Conservation (phyloP, 2,888 invertebrate genomes). For the Pocota personata region DNA sequence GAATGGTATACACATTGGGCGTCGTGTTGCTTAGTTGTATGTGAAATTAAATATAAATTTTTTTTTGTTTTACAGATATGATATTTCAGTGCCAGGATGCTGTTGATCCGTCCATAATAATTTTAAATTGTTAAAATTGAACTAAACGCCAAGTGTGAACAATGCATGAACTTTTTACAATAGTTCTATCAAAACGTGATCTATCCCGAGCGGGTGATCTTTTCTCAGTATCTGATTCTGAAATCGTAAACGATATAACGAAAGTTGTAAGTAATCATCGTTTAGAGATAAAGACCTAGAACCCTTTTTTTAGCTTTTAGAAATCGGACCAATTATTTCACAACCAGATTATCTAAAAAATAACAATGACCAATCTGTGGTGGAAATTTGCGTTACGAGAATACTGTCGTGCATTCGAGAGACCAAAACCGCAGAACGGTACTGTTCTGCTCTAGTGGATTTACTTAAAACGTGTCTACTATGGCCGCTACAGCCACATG, state of each 20-base stretch:
- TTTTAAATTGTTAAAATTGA: background rate
- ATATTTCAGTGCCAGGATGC: constrained; percentile 11
- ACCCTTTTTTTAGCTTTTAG: constrained; percentile 84
- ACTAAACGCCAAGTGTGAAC: constrained; percentile 77
- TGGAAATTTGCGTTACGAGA: constrained; percentile 96
- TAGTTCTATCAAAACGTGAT: constrained; percentile 94
- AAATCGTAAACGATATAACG: constrained; percentile 92
- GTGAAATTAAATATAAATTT: background rate
- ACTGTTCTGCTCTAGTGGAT: constrained; percentile 92
- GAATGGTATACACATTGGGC: background rate
- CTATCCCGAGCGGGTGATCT: constrained; percentile 95
- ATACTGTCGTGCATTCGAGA: constrained; percentile 96
- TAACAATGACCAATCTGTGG: constrained; percentile 96
- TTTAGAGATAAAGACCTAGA: background rate
- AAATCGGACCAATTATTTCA: constrained; percentile 92
- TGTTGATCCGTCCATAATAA: constrained; percentile 17
- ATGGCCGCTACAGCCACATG: constrained; percentile 91
- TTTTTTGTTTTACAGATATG: constrained; percentile 4
- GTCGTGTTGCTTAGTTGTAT: background rate
- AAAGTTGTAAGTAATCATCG: constrained; percentile 87
- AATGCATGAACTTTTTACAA: constrained; percentile 96
- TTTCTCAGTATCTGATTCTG: constrained; percentile 93
- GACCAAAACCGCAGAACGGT: constrained; percentile 91
- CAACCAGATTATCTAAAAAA: constrained; percentile 92
- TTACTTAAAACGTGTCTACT: constrained; percentile 94